phyloP scores from a whole-genome alignment of 2,113 vertebrate species.

The Cavia porcellus region DNA sequence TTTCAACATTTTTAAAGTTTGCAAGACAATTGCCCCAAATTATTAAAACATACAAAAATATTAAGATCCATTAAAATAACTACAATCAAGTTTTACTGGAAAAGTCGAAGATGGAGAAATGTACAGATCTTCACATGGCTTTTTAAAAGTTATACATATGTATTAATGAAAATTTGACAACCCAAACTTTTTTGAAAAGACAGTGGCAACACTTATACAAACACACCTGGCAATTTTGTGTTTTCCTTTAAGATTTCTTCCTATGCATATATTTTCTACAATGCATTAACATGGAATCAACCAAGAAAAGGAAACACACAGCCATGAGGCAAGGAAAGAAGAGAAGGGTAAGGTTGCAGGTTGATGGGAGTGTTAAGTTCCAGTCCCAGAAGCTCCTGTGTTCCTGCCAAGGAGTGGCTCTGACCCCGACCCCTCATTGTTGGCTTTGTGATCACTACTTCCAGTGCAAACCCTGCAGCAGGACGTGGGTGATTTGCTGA shows the following conservation, averaged over 20 bases:
- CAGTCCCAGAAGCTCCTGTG: background rate
- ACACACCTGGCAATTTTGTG: background rate
- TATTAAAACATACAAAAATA: background rate
- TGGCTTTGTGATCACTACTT: conserved; percentile 13
- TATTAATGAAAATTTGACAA: conserved; percentile 16
- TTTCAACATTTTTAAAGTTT: conserved; percentile 39
- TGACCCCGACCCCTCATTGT: background rate
- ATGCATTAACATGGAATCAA: background rate
- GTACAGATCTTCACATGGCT: background rate
- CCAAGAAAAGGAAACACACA: background rate
- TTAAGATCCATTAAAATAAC: background rate
- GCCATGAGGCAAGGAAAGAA: background rate
- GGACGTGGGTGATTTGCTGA: background rate
- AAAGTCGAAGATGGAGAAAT: background rate
- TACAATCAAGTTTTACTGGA: background rate
- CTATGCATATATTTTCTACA: background rate
- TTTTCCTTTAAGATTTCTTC: background rate
- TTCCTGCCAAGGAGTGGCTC: background rate
- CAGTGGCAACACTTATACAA: background rate
- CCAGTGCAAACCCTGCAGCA: background rate
- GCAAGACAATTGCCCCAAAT: background rate
- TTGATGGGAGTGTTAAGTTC: background rate
- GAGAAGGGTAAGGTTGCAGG: background rate
- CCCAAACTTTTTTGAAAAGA: background rate
- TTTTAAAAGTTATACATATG: background rate